Conservation (phyloP, 2,797 vertebrate genomes). For the Phaenicophaeus curvirostris region DNA sequence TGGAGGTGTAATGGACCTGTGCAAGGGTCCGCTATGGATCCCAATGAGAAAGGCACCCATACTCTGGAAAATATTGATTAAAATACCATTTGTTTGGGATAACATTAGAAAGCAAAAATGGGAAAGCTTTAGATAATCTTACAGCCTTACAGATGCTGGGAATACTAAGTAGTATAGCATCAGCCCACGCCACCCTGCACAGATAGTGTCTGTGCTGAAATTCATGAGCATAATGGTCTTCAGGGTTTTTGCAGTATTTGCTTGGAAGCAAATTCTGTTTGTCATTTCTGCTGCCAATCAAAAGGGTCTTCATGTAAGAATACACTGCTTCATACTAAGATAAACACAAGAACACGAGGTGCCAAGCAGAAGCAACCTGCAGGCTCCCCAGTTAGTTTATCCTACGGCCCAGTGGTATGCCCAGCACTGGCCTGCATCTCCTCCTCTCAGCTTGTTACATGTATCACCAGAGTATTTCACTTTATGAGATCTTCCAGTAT, state of each 20-base stretch:
- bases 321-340: background rate
- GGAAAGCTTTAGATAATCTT: background rate
- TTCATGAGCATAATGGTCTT: background rate
- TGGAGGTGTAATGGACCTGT: background rate
- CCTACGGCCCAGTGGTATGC: background rate
- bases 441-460: background rate
- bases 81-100: background rate
- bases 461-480: background rate
- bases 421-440: background rate
- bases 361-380: background rate
- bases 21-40: background rate
- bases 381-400: background rate
- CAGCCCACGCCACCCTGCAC: background rate
- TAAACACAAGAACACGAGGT: background rate
- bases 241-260: background rate
- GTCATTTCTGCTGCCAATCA: background rate
- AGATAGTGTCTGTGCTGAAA: background rate
- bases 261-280: background rate
- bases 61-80: background rate
- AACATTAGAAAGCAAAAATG: background rate
- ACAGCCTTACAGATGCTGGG: background rate
- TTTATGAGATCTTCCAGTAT: background rate
- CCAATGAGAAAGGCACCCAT: background rate
- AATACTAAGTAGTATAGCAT: background rate
- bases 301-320: background rate